Base-by-base conservation (phyloP, 2,797 vertebrate species). In the Paguma larvata region DNA sequence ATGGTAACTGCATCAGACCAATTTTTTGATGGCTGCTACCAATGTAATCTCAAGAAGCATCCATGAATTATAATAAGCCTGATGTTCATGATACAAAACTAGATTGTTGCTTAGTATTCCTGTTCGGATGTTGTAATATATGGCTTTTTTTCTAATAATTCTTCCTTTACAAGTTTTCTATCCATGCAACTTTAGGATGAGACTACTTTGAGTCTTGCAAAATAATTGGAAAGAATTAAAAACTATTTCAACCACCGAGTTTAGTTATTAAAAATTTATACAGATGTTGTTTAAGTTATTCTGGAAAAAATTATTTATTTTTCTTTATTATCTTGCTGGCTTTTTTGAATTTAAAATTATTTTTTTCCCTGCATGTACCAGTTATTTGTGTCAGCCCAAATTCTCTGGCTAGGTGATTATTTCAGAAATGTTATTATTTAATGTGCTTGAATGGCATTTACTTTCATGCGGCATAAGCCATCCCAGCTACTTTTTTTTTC, bases 391-490 rank as follows among this genome's bases (percentile, higher is more conserved):
- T 67, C 34, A 92, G 73, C 18, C 11, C 2, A 88, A 70, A 84
- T 27, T 46, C 38, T 86, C 51, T 85, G 65, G 18, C 21, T 46
- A 67, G 27, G 72, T 87, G 41, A 93, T 90, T 89, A 90, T 85
- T 82, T 88, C 70, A 95, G 77, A 95, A 85, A 92, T 18, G 53
- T 85, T 68, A 78, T 77, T 95, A 65, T 87, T 94, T 84, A 59
- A 59, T 89, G 27, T 73, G 6, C 23, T 65, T 89, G 4, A 79
- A 38, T 96, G 32, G 59, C 9, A 25, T 62, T 84, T 89, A 84
- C 23, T 88, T 84, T 92, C 44, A 89, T 80, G 70, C 72, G 2
- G 11, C 87, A 0, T 86, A 84, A 91, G 19, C 34, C 41, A 89
- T 82, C 21, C 19, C 7, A 34, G 19, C 12, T 84, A 77, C 59